phyloP scores from a whole-genome alignment of 1,140 invertebrate genomes.

The Harpegnathos saltator region DNA sequence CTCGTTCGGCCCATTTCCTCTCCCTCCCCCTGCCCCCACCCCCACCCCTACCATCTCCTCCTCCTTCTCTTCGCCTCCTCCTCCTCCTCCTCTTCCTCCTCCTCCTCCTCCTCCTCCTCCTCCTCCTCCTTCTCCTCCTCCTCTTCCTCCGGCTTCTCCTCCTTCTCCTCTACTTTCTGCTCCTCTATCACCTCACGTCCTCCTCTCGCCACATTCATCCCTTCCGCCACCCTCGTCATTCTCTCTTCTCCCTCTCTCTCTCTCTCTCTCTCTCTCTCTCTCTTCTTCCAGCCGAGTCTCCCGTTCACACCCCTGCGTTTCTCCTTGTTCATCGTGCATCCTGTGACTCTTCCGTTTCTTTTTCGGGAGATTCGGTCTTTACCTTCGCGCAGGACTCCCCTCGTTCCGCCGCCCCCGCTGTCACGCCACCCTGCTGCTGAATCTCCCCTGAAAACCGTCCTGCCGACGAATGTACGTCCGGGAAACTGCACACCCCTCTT shows the following conservation, averaged over 20 bases:
- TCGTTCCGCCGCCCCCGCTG: slow-evolving; percentile 11
- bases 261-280: slow-evolving; percentile 22
- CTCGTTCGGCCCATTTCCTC: slow-evolving; percentile 13
- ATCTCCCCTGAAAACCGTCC: slow-evolving; percentile 62
- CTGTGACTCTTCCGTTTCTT: slow-evolving; percentile 18
- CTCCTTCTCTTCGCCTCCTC: background rate
- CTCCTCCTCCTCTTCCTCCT: background rate
- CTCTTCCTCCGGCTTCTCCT: background rate
- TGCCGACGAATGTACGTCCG: slow-evolving; percentile 52
- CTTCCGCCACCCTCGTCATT: background rate
- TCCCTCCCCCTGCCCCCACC: background rate
- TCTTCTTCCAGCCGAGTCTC: background rate
- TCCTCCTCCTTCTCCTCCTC: background rate
- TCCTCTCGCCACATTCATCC: background rate
- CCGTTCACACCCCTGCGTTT: slow-evolving; percentile 1
- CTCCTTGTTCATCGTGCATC: background rate
- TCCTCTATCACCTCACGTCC: background rate
- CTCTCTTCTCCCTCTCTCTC: background rate
- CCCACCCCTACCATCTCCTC: too few relatives aligned
- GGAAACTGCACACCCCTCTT: slow-evolving; percentile 61
- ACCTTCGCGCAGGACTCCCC: slow-evolving; percentile 37
- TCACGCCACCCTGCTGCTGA: slow-evolving; percentile 29
- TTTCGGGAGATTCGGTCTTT: slow-evolving; percentile 24
- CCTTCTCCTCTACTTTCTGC: background rate
- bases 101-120: background rate